phyloP scores from a whole-genome alignment of 2,797 vertebrate species.

The Phrynocephalus guinanensis region DNA sequence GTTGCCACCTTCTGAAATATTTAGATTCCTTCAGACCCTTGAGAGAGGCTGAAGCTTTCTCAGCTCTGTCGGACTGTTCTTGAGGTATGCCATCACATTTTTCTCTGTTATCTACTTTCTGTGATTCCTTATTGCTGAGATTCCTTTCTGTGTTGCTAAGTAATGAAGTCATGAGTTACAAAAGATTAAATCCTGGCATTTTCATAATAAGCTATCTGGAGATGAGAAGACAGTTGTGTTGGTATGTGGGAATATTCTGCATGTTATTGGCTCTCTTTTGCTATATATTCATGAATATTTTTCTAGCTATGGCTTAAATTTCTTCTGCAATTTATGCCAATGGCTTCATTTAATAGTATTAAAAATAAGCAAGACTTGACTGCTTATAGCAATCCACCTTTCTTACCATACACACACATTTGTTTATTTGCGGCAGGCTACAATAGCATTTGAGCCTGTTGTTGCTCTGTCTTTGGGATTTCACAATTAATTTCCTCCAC shows the following conservation, averaged over 20 bases:
- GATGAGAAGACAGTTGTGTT: not conserved
- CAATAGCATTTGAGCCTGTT: not conserved
- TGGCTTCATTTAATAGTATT: not conserved
- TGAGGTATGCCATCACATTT: constrained; percentile 83
- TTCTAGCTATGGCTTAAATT: not conserved
- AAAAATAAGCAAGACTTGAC: not conserved
- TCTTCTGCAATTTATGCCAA: not conserved
- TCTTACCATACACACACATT: not conserved
- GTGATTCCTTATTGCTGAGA: not conserved
- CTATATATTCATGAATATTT: not conserved
- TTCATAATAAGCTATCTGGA: not conserved
- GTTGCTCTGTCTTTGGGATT: constrained; percentile 38
- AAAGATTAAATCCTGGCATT: not conserved
- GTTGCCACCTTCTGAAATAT: constrained; percentile 78
- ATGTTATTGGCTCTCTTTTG: not conserved
- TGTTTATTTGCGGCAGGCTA: not conserved
- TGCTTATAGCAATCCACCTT: not conserved
- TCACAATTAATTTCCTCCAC: constrained; percentile 1
- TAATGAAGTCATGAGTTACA: not conserved
- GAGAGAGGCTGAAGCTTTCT: constrained; percentile 80
- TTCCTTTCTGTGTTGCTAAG: not conserved
- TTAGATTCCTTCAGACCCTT: constrained; percentile 82
- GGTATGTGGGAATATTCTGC: not conserved
- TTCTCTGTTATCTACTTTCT: constrained; percentile 33
- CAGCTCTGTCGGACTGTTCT: constrained; percentile 75